These are phyloP conservation scores for Neocrepidodera transversa DNA, from an alignment of 2,888 invertebrate genomes.

Conservation along the genomic window DNA sequence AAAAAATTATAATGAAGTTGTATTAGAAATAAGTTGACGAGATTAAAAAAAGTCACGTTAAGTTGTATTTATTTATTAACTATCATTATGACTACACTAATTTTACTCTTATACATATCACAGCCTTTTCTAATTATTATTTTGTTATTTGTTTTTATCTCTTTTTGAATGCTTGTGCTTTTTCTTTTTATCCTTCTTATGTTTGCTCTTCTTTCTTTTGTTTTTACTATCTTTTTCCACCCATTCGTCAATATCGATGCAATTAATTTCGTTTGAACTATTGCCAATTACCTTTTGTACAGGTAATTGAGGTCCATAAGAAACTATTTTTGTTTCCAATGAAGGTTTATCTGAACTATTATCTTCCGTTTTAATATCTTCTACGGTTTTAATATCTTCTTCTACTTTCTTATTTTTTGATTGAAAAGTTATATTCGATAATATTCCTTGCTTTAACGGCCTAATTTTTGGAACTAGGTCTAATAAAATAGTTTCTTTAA, in stretches of 20 bases:
- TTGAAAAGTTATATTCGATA: slow-evolving; percentile 52
- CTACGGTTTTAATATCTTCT: neutral
- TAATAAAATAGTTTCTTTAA: slow-evolving; percentile 51
- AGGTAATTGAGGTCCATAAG: slow-evolving; percentile 50
- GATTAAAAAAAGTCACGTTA: slow-evolving; percentile 12
- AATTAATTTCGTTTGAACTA: slow-evolving; percentile 8
- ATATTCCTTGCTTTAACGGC: slow-evolving; percentile 55
- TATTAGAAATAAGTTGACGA: slow-evolving; percentile 23
- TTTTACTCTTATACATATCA: neutral
- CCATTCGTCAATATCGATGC: slow-evolving; percentile 47
- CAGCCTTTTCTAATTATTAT: neutral
- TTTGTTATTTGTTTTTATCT: slow-evolving; percentile 32
- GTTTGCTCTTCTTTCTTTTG: slow-evolving; percentile 41
- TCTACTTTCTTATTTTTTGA: slow-evolving; percentile 35
- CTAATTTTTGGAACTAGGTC: slow-evolving; percentile 57
- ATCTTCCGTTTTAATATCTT: neutral
- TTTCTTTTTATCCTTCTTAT: slow-evolving; percentile 54
- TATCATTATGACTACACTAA: neutral
- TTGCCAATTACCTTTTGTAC: slow-evolving; percentile 4
- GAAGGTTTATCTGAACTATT: neutral
- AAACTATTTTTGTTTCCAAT: neutral
- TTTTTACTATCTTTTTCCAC: slow-evolving; percentile 45
- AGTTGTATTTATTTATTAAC: neutral
- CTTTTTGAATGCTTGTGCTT: slow-evolving; percentile 43
- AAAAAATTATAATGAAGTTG: slow-evolving; percentile 23